Conservation (phyloP, 1,140 invertebrate genomes). For the Caenorhabditis briggsae region DNA sequence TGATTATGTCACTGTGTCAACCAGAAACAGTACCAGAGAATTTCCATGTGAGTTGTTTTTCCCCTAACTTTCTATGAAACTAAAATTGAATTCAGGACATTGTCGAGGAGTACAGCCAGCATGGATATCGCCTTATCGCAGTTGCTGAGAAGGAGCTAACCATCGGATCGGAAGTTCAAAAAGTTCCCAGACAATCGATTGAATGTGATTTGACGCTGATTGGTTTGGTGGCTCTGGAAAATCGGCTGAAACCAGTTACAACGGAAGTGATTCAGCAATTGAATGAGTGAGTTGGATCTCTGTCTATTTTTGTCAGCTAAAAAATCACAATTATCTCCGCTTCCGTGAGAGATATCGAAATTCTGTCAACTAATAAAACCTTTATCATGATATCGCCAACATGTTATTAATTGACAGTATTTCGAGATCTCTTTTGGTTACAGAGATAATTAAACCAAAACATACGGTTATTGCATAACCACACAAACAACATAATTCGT, state of each 20-base stretch:
- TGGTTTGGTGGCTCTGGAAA: conserved; percentile 76
- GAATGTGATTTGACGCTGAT: conserved; percentile 75
- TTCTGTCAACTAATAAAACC: too few relatives aligned
- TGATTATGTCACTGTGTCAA: conserved; percentile 61
- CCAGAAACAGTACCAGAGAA: conserved; percentile 61
- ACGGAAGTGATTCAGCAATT: conserved; percentile 75
- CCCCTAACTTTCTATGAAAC: too few relatives aligned
- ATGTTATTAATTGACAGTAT: too few relatives aligned
- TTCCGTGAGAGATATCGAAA: too few relatives aligned
- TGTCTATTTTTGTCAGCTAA: too few relatives aligned
- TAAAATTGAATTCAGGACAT: conserved; percentile 60
- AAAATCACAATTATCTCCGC: too few relatives aligned
- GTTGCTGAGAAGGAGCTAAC: conserved; percentile 70
- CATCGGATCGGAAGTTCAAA: conserved; percentile 71
- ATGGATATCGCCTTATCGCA: conserved; percentile 77
- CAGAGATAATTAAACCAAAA: too few relatives aligned
- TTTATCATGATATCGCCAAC: too few relatives aligned
- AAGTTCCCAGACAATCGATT: conserved; percentile 64
- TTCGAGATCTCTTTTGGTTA: too few relatives aligned
- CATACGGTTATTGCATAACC: too few relatives aligned
- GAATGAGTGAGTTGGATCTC: conserved; percentile 67
- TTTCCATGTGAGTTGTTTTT: conserved; percentile 51
- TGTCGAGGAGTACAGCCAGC: conserved; percentile 77
- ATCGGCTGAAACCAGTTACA: conserved; percentile 74
- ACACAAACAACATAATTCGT: too few relatives aligned